phyloP scores from a whole-genome alignment of 2,888 invertebrate genomes.

The Drepana falcataria region DNA sequence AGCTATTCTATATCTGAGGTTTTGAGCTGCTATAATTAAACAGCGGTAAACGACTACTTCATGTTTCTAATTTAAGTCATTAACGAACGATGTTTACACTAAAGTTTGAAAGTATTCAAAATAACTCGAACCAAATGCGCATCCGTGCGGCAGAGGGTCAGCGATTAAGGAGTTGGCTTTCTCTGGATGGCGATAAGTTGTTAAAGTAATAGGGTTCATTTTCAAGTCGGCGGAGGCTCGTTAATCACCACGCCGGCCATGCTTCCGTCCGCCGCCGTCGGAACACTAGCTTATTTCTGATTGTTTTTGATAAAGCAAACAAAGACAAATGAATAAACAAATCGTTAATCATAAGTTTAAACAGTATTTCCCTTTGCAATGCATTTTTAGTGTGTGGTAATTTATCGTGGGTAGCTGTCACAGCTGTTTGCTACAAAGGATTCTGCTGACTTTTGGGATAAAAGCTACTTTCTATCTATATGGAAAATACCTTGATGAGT shows the following conservation, averaged over 20 bases:
- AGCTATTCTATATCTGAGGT: no score
- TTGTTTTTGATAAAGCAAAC: conserved; percentile 75
- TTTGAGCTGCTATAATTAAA: no score
- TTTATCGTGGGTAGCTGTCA: conserved; percentile 11
- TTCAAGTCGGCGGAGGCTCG: conserved; percentile 61
- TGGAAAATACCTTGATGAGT: no score
- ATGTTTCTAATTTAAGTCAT: background rate
- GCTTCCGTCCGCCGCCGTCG: conserved; percentile 55
- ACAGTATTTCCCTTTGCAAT: conserved; percentile 43
- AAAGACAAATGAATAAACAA: conserved; percentile 62
- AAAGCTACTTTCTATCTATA: no score
- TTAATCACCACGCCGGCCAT: conserved; percentile 60
- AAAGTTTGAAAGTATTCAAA: background rate
- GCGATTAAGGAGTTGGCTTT: conserved; percentile 56
- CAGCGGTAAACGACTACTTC: background rate
- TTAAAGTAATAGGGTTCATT: conserved; percentile 69
- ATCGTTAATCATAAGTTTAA: conserved; percentile 63
- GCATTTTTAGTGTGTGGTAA: conserved; percentile 21
- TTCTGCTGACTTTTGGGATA: no score
- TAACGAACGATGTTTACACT: background rate
- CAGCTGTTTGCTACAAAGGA: no score
- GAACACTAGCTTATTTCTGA: conserved; percentile 69
- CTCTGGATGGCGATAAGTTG: conserved; percentile 49
- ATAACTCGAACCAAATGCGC: background rate
- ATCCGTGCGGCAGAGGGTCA: conserved; percentile 30